Conservation (phyloP, 1,140 invertebrate species). For the Drosophila nebulosa region DNA sequence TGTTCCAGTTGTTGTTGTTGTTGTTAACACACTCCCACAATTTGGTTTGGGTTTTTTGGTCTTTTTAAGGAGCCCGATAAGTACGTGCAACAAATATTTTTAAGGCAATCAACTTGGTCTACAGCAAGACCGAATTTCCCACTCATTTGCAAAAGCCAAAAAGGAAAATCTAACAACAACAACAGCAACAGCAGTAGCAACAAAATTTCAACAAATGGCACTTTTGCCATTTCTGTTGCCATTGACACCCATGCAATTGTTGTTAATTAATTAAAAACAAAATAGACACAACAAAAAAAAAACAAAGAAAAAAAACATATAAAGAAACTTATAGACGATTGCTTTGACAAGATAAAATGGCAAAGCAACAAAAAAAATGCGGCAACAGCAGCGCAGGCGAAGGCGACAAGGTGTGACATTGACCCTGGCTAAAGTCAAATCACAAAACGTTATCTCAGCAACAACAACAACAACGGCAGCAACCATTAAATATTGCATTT, state of each 20-base stretch:
- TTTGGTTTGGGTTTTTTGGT: conserved; percentile 18
- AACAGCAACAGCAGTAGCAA: background rate
- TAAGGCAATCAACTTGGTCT: background rate
- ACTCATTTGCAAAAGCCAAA: background rate
- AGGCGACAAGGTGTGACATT: conserved; percentile 72
- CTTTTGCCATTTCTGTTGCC: conserved; percentile 35
- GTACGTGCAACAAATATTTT: conserved; percentile 1
- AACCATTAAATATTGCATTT: conserved; percentile 66
- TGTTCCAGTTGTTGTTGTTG: conserved; percentile 59
- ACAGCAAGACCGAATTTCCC: conserved; percentile 4
- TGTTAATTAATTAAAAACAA: conserved; percentile 67
- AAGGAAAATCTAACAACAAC: conserved; percentile 10
- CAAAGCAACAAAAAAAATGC: conserved; percentile 46
- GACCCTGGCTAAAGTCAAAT: conserved; percentile 50
- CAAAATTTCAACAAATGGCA: conserved; percentile 11
- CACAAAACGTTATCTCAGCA: conserved; percentile 46
- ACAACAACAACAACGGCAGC: conserved; percentile 44
- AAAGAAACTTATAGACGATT: conserved; percentile 71
- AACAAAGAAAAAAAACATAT: conserved; percentile 37
- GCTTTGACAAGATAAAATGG: conserved; percentile 74
- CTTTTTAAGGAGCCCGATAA: conserved; percentile 1
- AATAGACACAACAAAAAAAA: conserved; percentile 11
- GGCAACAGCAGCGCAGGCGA: conserved; percentile 40
- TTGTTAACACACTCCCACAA: conserved; percentile 75
- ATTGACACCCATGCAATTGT: conserved; percentile 73